phyloP scores from a whole-genome alignment of 2,888 invertebrate genomes.

The Synanthedon tipuliformis region DNA sequence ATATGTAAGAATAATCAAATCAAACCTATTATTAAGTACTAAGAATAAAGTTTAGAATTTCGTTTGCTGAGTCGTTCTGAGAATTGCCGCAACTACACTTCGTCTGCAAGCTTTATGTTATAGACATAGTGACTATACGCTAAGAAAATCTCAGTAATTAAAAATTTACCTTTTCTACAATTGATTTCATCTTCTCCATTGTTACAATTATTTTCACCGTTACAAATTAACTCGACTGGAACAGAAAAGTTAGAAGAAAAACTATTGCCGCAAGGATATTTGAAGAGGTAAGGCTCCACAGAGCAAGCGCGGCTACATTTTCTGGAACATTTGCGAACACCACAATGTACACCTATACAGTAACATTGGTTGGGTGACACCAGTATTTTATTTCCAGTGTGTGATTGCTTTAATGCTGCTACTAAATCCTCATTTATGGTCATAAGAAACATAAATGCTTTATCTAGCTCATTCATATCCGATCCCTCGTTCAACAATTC shows the following conservation, averaged over 20 bases:
- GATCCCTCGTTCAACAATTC: constrained; percentile 15
- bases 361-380: constrained; percentile 27
- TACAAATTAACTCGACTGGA: constrained; percentile 31
- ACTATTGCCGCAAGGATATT: constrained; percentile 24
- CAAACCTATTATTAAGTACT: too few relatives aligned
- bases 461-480: constrained; percentile 18
- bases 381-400: constrained; percentile 36
- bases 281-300: constrained; percentile 27
- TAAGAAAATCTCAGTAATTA: too few relatives aligned
- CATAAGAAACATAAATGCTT: constrained; percentile 24
- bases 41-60: too few relatives aligned
- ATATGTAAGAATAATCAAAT: too few relatives aligned
- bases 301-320: constrained; percentile 33
- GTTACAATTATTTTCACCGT: constrained; percentile 36
- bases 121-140: too few relatives aligned
- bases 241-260: constrained; percentile 17
- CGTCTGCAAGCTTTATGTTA: too few relatives aligned
- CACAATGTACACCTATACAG: constrained; percentile 32
- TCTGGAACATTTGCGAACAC: constrained; percentile 25
- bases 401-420: constrained; percentile 33
- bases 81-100: too few relatives aligned
- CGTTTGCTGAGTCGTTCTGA: too few relatives aligned
- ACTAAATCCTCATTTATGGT: constrained; percentile 31
- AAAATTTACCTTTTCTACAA: constrained; percentile 33
- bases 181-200: constrained; percentile 37